Percentiles rank a stretch among this genome's conserved stretches.
Conservation (phyloP, 2,888 invertebrate species). For the Camptogramma bilineatum region DNA sequence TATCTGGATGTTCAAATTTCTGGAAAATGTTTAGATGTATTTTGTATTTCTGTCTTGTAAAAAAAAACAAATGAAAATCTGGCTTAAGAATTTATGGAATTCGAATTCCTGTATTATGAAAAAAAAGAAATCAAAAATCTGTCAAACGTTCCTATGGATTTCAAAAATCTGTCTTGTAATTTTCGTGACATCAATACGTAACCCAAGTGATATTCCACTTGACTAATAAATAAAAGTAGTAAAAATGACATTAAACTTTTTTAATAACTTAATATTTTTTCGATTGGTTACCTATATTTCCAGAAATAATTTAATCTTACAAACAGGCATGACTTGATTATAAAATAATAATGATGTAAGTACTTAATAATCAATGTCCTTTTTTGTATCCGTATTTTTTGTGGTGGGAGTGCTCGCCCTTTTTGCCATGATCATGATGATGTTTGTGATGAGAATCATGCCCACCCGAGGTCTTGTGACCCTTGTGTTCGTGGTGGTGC, state of each 20-base stretch:
- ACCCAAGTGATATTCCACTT: no score
- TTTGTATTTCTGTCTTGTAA: no score
- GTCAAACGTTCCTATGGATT: no score
- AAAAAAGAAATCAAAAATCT: no score
- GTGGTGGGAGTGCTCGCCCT: conserved; percentile 91
- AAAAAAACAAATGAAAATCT: no score
- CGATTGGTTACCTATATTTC: conserved; percentile 25
- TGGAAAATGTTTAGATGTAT: no score
- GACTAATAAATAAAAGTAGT: not conserved
- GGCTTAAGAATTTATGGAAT: no score
- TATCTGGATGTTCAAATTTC: no score
- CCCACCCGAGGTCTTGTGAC: conserved; percentile 91
- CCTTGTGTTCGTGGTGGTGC: conserved; percentile 91
- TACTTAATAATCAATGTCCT: conserved; percentile 63
- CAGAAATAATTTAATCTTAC: conserved; percentile 52
- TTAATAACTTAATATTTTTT: conserved; percentile 20
- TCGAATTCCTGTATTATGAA: no score
- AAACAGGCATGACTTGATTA: conserved; percentile 40
- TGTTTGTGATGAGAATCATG: conserved; percentile 91
- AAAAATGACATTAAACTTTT: conserved; percentile 7
- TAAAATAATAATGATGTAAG: conserved; percentile 8
- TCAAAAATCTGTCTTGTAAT: no score
- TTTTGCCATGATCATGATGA: conserved; percentile 91
- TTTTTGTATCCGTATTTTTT: conserved; percentile 91
- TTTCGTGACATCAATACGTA: no score